phyloP scores from a whole-genome alignment of 1,140 invertebrate genomes.

The Drosophila obscura region DNA sequence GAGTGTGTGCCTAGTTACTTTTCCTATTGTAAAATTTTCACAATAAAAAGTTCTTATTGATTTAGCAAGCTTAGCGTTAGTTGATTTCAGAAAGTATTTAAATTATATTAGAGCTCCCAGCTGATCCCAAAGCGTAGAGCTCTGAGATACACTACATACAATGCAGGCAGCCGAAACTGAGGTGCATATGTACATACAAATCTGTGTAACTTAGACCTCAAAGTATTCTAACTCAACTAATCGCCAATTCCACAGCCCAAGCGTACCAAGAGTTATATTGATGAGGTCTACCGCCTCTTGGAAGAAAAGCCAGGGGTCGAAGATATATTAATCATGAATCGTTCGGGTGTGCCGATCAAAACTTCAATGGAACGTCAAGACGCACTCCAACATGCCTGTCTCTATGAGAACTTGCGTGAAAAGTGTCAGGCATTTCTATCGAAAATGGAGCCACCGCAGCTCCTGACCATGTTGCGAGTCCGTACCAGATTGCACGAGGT shows the following conservation, averaged over 20 bases:
- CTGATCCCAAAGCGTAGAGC: too few species aligned
- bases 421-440: slow-evolving; percentile 64
- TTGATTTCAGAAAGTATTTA: too few species aligned
- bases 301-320: slow-evolving; percentile 61
- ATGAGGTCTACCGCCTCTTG: slow-evolving; percentile 61
- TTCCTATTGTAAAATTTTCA: too few species aligned
- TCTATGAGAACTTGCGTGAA: slow-evolving; percentile 71
- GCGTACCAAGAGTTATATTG: slow-evolving; percentile 72
- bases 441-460: slow-evolving; percentile 63
- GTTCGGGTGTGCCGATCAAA: slow-evolving; percentile 69
- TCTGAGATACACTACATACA: not conserved
- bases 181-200: slow-evolving; percentile 1
- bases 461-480: slow-evolving; percentile 60
- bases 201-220: too few species aligned
- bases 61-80: too few species aligned
- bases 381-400: slow-evolving; percentile 67
- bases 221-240: not conserved
- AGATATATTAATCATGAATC: slow-evolving; percentile 76
- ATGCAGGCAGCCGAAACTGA: slow-evolving; percentile 44
- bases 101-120: too few species aligned
- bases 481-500: slow-evolving; percentile 73
- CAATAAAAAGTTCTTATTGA: too few species aligned
- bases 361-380: slow-evolving; percentile 62
- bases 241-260: slow-evolving; percentile 34
- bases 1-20: too few species aligned